These are phyloP conservation scores for Atlantisia rogersi DNA, from an alignment of 2,113 vertebrate species.

Conservation along the genomic window DNA sequence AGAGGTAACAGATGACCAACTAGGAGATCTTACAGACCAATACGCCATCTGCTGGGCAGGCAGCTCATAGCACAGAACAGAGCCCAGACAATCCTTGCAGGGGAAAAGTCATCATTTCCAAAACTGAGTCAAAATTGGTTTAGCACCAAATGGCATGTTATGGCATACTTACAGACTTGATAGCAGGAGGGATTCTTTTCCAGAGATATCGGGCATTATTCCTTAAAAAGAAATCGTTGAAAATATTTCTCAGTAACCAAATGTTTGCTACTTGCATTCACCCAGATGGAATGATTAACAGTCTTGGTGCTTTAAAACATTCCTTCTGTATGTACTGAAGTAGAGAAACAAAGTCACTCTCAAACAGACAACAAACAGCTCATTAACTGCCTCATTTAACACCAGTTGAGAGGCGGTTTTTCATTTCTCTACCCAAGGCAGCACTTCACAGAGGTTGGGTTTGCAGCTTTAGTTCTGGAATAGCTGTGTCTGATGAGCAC, in stretches of 20 bases:
- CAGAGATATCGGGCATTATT: conserved; percentile 96
- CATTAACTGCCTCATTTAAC: not conserved
- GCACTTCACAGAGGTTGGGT: not conserved
- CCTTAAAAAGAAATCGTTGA: conserved; percentile 72
- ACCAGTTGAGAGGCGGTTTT: not conserved
- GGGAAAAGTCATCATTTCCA: not conserved
- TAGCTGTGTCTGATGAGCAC: not conserved
- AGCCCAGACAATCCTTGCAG: not conserved
- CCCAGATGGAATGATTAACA: not conserved
- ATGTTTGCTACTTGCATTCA: not conserved
- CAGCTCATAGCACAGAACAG: not conserved
- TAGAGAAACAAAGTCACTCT: not conserved
- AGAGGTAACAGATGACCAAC: not conserved
- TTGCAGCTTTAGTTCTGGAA: not conserved
- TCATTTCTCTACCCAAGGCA: not conserved
- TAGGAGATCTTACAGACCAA: not conserved
- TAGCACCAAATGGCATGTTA: not conserved
- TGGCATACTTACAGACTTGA: conserved; percentile 87
- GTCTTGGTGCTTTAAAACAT: not conserved
- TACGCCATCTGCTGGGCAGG: not conserved
- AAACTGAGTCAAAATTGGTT: not conserved
- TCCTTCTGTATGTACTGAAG: not conserved
- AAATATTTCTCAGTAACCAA: not conserved
- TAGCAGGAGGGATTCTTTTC: conserved; percentile 93
- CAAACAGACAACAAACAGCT: not conserved